Evolutionary conservation across 2,888 invertebrate species (phyloP).

Genomic region (Griposia aprilina): DNA sequence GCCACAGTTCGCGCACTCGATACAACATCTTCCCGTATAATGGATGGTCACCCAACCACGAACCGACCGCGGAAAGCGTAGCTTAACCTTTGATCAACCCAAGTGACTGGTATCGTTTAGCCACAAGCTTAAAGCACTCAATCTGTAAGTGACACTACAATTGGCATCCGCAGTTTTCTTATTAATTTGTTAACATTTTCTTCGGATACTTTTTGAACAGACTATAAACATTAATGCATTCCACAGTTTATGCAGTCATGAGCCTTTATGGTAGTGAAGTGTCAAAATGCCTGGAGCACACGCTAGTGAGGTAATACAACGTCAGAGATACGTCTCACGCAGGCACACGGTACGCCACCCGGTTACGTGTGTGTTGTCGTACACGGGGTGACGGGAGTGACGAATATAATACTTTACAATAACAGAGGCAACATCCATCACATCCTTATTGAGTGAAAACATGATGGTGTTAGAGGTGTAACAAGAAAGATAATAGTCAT

Average conservation of each 20-base stretch:
- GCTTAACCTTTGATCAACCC: no score
- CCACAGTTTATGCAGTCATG: not conserved
- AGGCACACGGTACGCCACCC: slow-evolving; percentile 9
- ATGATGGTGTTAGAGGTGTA: not conserved
- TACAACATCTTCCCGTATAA: no score
- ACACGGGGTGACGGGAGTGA: slow-evolving; percentile 1
- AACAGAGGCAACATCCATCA: slow-evolving; percentile 30
- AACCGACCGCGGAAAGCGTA: no score
- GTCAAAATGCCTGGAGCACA: not conserved
- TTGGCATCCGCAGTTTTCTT: not conserved
- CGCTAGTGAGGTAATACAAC: not conserved
- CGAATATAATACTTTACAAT: slow-evolving; percentile 23
- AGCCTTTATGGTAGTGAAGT: slow-evolving; percentile 8
- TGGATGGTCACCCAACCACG: no score
- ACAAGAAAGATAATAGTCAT: not conserved
- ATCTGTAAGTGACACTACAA: not conserved
- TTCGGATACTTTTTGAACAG: not conserved
- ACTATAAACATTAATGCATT: not conserved
- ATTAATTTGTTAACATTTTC: not conserved
- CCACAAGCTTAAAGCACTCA: not conserved
- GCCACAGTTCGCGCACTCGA: no score
- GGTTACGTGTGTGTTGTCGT: not conserved
- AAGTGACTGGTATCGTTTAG: no score
- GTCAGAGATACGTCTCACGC: slow-evolving; percentile 21
- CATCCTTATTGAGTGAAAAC: slow-evolving; percentile 7